A percentile compares a stretch with the other conserved stretches of the same genome.
These are phyloP conservation scores for Malurus elegans DNA, from an alignment of 2,113 vertebrate species.

Conservation along the genomic window DNA sequence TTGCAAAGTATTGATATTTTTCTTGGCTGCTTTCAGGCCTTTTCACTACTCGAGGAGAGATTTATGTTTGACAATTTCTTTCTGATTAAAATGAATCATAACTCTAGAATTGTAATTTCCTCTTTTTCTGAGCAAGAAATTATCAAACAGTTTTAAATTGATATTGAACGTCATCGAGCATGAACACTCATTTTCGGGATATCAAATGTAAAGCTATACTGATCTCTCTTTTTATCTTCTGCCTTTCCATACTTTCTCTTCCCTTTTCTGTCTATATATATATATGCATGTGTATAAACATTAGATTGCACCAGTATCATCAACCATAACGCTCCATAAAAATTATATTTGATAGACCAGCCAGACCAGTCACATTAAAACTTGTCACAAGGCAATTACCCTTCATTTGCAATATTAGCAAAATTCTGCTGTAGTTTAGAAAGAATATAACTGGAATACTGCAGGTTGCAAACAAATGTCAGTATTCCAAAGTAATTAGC, in stretches of 20 bases:
- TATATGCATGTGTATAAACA: background rate
- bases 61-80: constrained; percentile 84
- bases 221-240: constrained; percentile 12
- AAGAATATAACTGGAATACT: background rate
- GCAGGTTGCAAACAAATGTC: background rate
- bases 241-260: background rate
- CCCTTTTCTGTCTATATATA: background rate
- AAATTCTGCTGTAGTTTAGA: background rate
- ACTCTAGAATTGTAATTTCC: constrained; percentile 80
- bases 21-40: constrained; percentile 80
- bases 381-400: background rate
- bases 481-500: background rate
- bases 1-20: constrained; percentile 91
- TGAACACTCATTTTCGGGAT: background rate
- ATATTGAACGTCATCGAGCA: constrained; percentile 25
- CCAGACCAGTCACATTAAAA: background rate
- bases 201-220: background rate
- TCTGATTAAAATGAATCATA: constrained; percentile 88
- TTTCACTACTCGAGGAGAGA: constrained; percentile 81
- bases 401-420: background rate
- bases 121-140: constrained; percentile 75
- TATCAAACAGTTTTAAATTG: constrained; percentile 67
- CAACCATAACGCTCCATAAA: background rate
- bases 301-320: background rate
- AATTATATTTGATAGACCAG: background rate